Conservation (phyloP, 2,113 vertebrate species). For the Nematolebias whitei region DNA sequence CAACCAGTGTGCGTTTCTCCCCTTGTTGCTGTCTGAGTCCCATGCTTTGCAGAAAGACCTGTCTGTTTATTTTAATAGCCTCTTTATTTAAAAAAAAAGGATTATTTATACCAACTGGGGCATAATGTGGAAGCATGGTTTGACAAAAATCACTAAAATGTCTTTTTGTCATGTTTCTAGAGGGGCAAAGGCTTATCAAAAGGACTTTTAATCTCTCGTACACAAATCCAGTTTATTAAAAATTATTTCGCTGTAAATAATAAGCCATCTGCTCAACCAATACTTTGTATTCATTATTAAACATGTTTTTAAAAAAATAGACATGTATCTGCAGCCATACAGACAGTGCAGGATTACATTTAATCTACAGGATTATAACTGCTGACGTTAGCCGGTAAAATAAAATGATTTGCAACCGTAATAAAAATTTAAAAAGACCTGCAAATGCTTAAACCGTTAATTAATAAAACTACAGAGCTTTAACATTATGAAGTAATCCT, state of each 20-base stretch:
- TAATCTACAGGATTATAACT: conserved; percentile 4
- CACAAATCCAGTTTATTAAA: not conserved
- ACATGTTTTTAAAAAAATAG: not conserved
- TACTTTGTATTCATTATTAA: not conserved
- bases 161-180: conserved; percentile 19
- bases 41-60: not conserved
- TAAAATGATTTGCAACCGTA: conserved; percentile 12
- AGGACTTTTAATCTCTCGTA: not conserved
- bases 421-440: conserved; percentile 2
- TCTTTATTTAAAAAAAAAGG: conserved; percentile 29
- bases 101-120: conserved; percentile 34
- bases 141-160: conserved; percentile 21
- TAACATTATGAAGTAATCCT: conserved; percentile 19
- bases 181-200: conserved; percentile 20
- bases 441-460: conserved; percentile 19
- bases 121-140: conserved; percentile 1
- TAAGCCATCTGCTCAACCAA: not conserved
- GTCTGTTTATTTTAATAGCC: conserved; percentile 39
- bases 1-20: not conserved
- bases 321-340: not conserved
- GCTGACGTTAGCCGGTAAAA: conserved; percentile 1
- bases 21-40: conserved; percentile 15
- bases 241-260: not conserved
- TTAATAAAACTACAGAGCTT: not conserved
- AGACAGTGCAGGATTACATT: not conserved